Evolutionary conservation across 2,888 invertebrate genomes (phyloP).

Genomic region (Seira ritae): DNA sequence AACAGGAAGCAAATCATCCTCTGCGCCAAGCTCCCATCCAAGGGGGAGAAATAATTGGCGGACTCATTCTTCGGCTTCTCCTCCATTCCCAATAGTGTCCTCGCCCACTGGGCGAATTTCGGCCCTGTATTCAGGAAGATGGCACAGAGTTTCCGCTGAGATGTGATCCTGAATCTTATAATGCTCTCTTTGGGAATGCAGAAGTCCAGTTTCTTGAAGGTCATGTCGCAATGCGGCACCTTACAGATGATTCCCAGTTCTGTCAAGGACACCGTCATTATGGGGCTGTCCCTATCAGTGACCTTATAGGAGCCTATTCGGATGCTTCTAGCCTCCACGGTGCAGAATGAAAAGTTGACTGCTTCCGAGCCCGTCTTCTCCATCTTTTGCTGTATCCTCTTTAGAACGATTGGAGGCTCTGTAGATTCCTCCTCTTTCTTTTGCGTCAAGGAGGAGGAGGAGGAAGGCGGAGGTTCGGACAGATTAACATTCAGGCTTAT

Average conservation of each 20-base stretch:
- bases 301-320: constrained; percentile 91
- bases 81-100: constrained; percentile 84
- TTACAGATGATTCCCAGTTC: constrained; percentile 76
- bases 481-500: background rate
- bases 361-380: background rate
- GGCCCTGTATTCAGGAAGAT: constrained; percentile 87
- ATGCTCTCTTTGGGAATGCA: constrained; percentile 84
- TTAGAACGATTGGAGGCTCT: constrained; percentile 9
- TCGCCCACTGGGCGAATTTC: constrained; percentile 82
- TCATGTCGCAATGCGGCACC: constrained; percentile 76
- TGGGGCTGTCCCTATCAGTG: constrained; percentile 74
- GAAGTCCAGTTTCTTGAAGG: constrained; percentile 78
- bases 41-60: constrained; percentile 78
- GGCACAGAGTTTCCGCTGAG: constrained; percentile 85
- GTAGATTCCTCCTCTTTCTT: background rate
- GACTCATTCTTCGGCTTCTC: constrained; percentile 75
- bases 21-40: constrained; percentile 78
- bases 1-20: constrained; percentile 85
- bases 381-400: background rate
- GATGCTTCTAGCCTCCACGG: constrained; percentile 84
- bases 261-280: constrained; percentile 78
- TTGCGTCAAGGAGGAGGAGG: too few species aligned
- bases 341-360: constrained; percentile 23
- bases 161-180: constrained; percentile 86
- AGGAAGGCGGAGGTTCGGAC: background rate